Conservation (phyloP, 2,888 invertebrate genomes). For the Gisinianus flammeolus region DNA sequence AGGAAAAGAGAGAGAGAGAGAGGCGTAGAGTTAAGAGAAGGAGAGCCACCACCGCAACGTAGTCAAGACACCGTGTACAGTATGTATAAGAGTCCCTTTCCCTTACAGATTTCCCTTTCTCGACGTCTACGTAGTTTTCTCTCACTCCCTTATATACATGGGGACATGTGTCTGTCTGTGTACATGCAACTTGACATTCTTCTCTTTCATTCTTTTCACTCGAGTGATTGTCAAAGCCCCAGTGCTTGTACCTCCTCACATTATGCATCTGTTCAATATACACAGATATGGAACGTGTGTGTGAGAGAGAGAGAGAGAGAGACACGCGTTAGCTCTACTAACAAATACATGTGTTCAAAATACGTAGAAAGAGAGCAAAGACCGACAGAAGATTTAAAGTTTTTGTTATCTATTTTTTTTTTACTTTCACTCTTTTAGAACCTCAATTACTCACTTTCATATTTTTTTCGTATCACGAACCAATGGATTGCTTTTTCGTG, state of each 20-base stretch:
- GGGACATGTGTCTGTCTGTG: neutral
- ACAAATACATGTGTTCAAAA: neutral
- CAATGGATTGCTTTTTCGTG: no score
- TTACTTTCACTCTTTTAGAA: no score
- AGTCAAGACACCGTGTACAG: no score
- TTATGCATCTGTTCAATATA: neutral
- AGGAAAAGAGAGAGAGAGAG: neutral
- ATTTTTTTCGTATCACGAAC: no score
- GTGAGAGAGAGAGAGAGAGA: neutral
- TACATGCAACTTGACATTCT: neutral
- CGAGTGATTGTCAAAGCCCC: neutral
- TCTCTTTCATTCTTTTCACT: neutral
- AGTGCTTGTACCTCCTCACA: neutral
- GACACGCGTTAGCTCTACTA: neutral
- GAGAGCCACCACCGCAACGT: no score
- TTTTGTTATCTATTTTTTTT: no score
- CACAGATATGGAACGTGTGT: neutral
- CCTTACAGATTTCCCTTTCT: neutral
- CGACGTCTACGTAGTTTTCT: neutral
- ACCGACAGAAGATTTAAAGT: neutral
- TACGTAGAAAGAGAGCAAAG: neutral
- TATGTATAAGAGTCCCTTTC: neutral
- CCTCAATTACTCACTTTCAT: no score
- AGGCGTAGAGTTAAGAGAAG: neutral
- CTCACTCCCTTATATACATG: neutral